Evolutionary conservation across 2,113 vertebrate genomes (phyloP).

Genomic region (Chloropsis hardwickii): DNA sequence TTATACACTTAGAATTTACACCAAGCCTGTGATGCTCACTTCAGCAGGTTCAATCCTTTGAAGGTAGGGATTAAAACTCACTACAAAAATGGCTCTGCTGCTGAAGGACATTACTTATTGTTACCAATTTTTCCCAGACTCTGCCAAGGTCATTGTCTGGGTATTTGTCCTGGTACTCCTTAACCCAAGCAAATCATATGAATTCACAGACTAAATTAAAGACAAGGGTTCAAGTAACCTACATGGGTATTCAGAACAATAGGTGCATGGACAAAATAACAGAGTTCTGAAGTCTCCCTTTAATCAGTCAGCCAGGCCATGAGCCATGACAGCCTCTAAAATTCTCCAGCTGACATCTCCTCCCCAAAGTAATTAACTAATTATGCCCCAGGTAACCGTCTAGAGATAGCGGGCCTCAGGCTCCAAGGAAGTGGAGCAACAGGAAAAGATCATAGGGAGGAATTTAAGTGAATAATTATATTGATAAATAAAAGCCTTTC

Average conservation of each 20-base stretch:
- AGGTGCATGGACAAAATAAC: not conserved
- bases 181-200: not conserved
- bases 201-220: not conserved
- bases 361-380: rapidly evolving
- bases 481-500: not conserved
- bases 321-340: not conserved
- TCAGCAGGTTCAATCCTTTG: not conserved
- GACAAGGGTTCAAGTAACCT: not conserved
- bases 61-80: not conserved
- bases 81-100: not conserved
- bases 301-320: not conserved
- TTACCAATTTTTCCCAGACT: not conserved
- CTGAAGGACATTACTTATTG: not conserved
- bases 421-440: not conserved
- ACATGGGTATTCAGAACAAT: not conserved
- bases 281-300: not conserved
- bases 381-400: not conserved
- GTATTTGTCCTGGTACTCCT: not conserved
- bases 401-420: not conserved
- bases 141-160: not conserved
- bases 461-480: not conserved
- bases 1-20: not conserved
- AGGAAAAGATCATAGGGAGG: not conserved
- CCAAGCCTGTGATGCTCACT: not conserved
- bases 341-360: not conserved